Evolutionary conservation across 2,113 vertebrate species (phyloP).

Genomic region (Ptilorrhoa leucosticta): DNA sequence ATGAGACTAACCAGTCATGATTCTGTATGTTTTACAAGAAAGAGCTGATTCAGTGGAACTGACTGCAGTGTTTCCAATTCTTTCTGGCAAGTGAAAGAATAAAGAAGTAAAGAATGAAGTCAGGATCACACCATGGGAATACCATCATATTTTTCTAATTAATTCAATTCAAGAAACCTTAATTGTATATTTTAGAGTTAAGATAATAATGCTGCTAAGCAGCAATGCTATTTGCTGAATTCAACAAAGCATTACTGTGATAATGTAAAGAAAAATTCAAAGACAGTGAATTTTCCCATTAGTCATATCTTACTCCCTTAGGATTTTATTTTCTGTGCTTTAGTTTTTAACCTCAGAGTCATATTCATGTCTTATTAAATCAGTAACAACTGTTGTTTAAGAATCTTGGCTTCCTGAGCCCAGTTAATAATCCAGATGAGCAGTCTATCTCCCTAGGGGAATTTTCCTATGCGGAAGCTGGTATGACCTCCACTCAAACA

Average conservation of each 20-base stretch:
- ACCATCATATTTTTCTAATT: not conserved
- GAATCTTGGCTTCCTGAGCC: not conserved
- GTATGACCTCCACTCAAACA: not conserved
- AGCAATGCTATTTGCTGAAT: not conserved
- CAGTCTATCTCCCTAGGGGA: not conserved
- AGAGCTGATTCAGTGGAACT: not conserved
- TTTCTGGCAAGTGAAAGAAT: not conserved
- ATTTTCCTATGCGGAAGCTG: not conserved
- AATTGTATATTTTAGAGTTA: conserved; percentile 15
- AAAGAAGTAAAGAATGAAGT: not conserved
- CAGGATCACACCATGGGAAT: not conserved
- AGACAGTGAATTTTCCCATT: not conserved
- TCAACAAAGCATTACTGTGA: not conserved
- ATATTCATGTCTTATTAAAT: not conserved
- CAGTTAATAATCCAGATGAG: not conserved
- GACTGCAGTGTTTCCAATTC: not conserved
- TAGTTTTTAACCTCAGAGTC: not conserved
- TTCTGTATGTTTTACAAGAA: not conserved
- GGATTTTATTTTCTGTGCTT: not conserved
- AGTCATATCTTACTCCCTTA: not conserved
- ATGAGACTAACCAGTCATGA: not conserved
- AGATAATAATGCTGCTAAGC: not conserved
- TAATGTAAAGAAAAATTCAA: not conserved
- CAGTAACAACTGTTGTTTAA: not conserved
- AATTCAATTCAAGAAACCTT: not conserved